phyloP scores from a whole-genome alignment of 2,113 vertebrate genomes.

The Mesembrinibis cayennensis region DNA sequence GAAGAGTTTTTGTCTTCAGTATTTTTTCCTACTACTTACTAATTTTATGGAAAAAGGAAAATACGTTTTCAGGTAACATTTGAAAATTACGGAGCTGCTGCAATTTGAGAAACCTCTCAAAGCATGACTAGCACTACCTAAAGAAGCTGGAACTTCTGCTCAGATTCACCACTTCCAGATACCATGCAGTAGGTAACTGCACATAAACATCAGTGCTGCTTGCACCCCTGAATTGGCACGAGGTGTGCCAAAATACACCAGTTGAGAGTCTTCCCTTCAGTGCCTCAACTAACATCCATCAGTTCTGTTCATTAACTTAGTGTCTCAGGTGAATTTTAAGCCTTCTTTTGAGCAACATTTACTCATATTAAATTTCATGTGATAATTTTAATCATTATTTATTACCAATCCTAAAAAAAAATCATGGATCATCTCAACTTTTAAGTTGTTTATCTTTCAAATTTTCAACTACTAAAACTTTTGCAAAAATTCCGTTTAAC shows the following conservation, averaged over 20 bases:
- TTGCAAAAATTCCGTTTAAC: background rate
- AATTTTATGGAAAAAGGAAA: background rate
- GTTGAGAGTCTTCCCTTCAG: background rate
- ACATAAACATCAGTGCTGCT: rapidly evolving
- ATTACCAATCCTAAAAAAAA: background rate
- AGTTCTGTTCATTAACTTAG: background rate
- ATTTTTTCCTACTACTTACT: background rate
- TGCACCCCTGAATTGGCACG: background rate
- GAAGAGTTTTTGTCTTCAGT: background rate
- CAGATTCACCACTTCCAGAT: background rate
- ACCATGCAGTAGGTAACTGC: background rate
- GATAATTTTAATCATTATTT: background rate
- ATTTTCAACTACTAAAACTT: background rate
- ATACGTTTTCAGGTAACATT: background rate
- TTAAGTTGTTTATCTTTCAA: background rate
- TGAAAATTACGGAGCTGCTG: background rate
- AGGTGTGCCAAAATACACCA: background rate
- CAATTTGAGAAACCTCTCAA: background rate
- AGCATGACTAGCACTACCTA: background rate
- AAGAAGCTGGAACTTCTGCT: background rate
- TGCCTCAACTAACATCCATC: background rate
- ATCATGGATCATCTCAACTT: background rate
- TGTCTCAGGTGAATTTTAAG: background rate
- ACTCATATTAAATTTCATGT: background rate
- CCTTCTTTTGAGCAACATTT: background rate